Percentiles rank a stretch among this genome's conserved stretches.
These are phyloP conservation scores for Littorina saxatilis DNA, from an alignment of 1,140 invertebrate species.

Conservation along the genomic window DNA sequence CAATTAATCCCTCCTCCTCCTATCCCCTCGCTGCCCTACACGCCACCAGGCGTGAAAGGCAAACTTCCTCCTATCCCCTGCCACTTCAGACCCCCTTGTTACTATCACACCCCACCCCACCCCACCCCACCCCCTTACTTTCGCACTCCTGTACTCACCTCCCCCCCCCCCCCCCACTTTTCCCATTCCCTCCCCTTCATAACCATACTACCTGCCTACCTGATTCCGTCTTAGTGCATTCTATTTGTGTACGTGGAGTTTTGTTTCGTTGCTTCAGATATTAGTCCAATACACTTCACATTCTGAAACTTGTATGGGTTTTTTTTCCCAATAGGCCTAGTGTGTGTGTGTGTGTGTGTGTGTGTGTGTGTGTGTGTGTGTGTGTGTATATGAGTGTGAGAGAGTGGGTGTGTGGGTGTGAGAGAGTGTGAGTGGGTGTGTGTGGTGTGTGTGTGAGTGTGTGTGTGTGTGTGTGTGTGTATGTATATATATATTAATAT, in stretches of 20 bases:
- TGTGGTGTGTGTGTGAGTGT: neutral
- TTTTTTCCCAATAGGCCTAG: neutral
- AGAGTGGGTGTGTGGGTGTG: too few relatives aligned
- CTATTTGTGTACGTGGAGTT: neutral
- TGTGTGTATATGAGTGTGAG: too few relatives aligned
- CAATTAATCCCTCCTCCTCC: conserved; percentile 7
- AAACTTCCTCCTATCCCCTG: neutral
- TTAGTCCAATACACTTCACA: neutral
- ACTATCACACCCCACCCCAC: neutral
- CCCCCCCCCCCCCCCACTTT: neutral
- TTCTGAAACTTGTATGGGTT: neutral
- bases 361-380: too few relatives aligned
- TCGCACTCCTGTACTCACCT: neutral
- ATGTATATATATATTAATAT: neutral
- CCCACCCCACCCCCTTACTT: neutral
- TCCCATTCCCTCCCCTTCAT: neutral
- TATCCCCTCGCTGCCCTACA: neutral
- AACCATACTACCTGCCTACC: neutral
- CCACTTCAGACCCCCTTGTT: neutral
- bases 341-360: neutral
- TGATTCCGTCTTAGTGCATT: conserved; percentile 5
- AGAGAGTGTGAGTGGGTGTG: too few relatives aligned
- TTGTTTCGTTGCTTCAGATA: neutral
- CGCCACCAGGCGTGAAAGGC: too few relatives aligned
- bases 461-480: conserved; percentile 8